These are phyloP conservation scores for Malachius bipustulatus DNA, from an alignment of 2,888 invertebrate genomes.

Conservation along the genomic window DNA sequence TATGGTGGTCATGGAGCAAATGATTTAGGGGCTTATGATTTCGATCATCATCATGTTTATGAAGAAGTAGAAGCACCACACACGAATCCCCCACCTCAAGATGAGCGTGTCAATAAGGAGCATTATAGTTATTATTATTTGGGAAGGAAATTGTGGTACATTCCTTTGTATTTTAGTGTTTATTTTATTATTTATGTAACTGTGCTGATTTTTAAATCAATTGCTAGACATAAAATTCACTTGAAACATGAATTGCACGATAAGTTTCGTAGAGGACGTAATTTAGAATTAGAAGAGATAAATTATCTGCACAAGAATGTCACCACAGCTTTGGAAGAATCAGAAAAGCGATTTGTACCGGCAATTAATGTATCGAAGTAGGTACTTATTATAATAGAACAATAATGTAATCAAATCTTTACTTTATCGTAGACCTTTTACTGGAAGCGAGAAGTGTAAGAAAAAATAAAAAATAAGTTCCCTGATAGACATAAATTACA, in stretches of 20 bases:
- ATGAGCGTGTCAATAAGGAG: conserved; percentile 46
- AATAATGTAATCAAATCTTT: too few species aligned
- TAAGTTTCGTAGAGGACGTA: conserved; percentile 12
- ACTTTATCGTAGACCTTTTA: too few species aligned
- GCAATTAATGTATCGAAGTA: too few species aligned
- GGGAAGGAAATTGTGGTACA: conserved; percentile 62
- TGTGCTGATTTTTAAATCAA: conserved; percentile 57
- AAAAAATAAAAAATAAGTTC: too few species aligned
- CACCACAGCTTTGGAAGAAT: conserved; percentile 20
- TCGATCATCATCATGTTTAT: conserved; percentile 34
- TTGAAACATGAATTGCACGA: conserved; percentile 42
- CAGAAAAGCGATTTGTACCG: too few species aligned
- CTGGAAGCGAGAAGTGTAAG: too few species aligned
- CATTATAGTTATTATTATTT: conserved; percentile 62
- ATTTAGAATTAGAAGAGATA: conserved; percentile 17
- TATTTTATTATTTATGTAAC: conserved; percentile 59
- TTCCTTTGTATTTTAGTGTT: conserved; percentile 64
- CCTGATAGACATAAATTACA: too few species aligned
- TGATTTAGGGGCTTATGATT: conserved; percentile 28
- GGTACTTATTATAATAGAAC: too few species aligned
- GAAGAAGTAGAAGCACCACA: conserved; percentile 34
- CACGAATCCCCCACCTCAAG: conserved; percentile 41
- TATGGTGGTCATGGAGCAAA: conserved; percentile 5
- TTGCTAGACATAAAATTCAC: conserved; percentile 59
- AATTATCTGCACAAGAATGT: conserved; percentile 26